Conservation (phyloP, 2,113 vertebrate species). For the Anarhynchus alexandrinus region DNA sequence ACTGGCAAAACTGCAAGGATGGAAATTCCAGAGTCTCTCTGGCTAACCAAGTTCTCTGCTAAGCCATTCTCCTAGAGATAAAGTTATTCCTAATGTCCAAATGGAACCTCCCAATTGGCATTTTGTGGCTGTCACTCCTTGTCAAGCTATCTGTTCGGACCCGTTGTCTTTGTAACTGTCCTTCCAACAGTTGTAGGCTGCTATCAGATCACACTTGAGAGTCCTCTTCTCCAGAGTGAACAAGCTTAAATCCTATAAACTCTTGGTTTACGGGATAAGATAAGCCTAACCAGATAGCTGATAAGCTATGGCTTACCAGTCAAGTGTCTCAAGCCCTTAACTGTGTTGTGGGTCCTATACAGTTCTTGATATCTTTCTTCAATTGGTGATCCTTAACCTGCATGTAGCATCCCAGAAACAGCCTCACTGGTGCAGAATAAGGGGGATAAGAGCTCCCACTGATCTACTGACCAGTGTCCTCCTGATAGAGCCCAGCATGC, state of each 20-base stretch:
- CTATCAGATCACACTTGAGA: background rate
- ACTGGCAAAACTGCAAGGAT: background rate
- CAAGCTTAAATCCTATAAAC: background rate
- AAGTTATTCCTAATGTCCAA: background rate
- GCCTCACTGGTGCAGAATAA: background rate
- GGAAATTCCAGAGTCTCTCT: background rate
- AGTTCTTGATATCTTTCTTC: background rate
- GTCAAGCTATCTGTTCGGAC: background rate
- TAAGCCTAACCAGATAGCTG: background rate
- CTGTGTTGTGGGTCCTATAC: background rate
- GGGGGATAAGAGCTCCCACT: background rate
- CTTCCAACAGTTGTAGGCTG: background rate
- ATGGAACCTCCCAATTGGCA: background rate
- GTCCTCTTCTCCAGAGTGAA: background rate
- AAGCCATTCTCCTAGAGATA: background rate
- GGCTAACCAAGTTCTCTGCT: background rate
- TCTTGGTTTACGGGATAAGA: background rate
- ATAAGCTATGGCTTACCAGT: background rate
- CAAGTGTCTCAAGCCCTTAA: background rate
- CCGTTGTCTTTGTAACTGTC: background rate
- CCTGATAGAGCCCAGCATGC: background rate
- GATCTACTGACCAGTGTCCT: background rate
- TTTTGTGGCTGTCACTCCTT: background rate
- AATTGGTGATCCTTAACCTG: background rate
- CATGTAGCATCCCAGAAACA: background rate